Conservation (phyloP, 2,797 vertebrate species). For the Pseudomugil gertrudae region DNA sequence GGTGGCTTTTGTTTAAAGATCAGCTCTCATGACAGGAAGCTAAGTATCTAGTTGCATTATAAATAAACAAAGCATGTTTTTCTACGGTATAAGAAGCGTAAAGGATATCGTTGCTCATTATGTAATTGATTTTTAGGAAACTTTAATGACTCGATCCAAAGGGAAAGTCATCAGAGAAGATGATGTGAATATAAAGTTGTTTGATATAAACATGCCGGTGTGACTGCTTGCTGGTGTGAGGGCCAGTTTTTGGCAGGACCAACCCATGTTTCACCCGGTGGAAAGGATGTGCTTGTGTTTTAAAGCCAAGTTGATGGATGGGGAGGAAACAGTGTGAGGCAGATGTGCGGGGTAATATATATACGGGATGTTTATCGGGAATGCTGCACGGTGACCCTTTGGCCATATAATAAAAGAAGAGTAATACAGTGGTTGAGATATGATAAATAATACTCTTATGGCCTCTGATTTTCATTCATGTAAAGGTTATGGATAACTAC, state of each 20-base stretch:
- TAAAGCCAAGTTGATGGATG: conserved; percentile 21
- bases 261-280: conserved; percentile 10
- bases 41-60: conserved; percentile 51
- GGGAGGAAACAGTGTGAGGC: conserved; percentile 54
- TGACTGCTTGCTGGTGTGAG: conserved; percentile 25
- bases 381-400: conserved; percentile 39
- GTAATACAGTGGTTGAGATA: conserved; percentile 39
- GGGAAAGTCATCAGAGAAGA: conserved; percentile 24
- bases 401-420: conserved; percentile 30
- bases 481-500: neutral
- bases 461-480: conserved; percentile 17
- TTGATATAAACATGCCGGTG: too few relatives aligned
- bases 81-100: conserved; percentile 20
- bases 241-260: conserved; percentile 15
- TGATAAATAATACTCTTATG: conserved; percentile 16
- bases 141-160: conserved; percentile 15
- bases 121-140: conserved; percentile 41
- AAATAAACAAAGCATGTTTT: conserved; percentile 52
- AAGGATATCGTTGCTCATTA: conserved; percentile 38
- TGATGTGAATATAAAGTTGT: conserved; percentile 11
- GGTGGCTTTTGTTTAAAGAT: conserved; percentile 29
- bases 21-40: conserved; percentile 39
- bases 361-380: conserved; percentile 66
- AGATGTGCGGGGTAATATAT: conserved; percentile 58
- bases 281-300: conserved; percentile 5